Evolutionary conservation across 64 coral and sea anemone genomes (phyloP).

Genomic region (Exaiptasia diaphana): DNA sequence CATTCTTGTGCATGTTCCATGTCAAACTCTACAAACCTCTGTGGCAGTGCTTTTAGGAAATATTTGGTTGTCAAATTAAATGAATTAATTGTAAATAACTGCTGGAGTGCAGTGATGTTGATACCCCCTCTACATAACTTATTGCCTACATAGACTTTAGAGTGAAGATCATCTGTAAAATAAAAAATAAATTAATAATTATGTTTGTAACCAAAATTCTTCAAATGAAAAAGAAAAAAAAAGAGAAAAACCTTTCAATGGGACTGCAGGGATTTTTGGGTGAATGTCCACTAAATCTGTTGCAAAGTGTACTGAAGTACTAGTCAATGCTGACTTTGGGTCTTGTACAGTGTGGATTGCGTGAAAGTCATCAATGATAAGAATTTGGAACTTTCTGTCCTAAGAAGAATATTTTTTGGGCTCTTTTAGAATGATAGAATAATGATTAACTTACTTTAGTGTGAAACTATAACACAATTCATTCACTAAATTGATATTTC

Average conservation of each 20-base stretch:
- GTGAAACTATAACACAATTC: too few relatives aligned
- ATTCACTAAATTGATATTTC: too few relatives aligned
- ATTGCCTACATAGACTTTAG: neutral
- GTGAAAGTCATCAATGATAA: constrained; percentile 46
- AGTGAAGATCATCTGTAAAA: neutral
- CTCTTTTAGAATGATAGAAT: neutral
- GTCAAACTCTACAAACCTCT: too few relatives aligned
- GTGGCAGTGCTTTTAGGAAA: too few relatives aligned
- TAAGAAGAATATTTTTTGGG: neutral
- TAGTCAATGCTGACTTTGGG: neutral
- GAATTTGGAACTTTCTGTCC: constrained; percentile 17
- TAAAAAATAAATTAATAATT: neutral
- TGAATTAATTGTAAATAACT: too few relatives aligned
- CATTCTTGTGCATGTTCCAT: too few relatives aligned
- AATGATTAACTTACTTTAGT: neutral
- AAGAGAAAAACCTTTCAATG: neutral
- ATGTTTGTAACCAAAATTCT: too few relatives aligned
- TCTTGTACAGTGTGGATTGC: constrained; percentile 35
- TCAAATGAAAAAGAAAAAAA: too few relatives aligned
- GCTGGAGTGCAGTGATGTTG: too few relatives aligned
- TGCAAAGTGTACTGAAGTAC: constrained; percentile 50
- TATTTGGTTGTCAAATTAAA: too few relatives aligned
- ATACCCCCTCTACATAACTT: too few relatives aligned
- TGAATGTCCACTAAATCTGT: constrained; percentile 43
- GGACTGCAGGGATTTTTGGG: constrained; percentile 10